Percentiles rank a stretch among this genome's conserved stretches.
These are phyloP conservation scores for Exocentrus adspersus DNA, from an alignment of 2,888 invertebrate genomes.

Conservation along the genomic window DNA sequence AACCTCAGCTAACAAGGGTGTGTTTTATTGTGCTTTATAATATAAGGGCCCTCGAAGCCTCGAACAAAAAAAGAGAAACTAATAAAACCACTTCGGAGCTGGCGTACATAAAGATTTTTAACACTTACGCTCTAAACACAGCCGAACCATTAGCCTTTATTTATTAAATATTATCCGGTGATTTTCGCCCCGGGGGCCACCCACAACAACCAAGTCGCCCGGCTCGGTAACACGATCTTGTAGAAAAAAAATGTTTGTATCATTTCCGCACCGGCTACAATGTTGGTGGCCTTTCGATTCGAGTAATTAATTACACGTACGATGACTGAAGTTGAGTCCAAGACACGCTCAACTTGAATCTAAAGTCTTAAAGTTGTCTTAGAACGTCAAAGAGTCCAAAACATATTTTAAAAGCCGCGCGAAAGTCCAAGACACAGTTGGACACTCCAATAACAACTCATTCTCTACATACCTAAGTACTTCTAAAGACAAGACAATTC, in stretches of 20 bases:
- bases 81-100: constrained; percentile 23
- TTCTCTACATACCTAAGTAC: too few relatives aligned
- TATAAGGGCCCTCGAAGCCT: background rate
- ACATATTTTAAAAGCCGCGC: too few relatives aligned
- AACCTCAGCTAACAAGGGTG: constrained; percentile 38
- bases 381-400: too few relatives aligned
- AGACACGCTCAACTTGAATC: background rate
- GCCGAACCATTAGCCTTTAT: constrained; percentile 12
- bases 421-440: too few relatives aligned
- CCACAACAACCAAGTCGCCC: too few relatives aligned
- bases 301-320: background rate
- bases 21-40: constrained; percentile 28
- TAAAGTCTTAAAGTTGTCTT: background rate
- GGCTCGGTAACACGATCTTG: too few relatives aligned
- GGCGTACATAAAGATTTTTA: constrained; percentile 21
- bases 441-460: too few relatives aligned
- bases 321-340: too few relatives aligned
- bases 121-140: constrained; percentile 20
- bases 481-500: too few relatives aligned
- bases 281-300: constrained; percentile 2
- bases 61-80: constrained; percentile 13
- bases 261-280: background rate
- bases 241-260: constrained; percentile 7
- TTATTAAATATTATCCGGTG: constrained; percentile 15
- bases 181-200: constrained; percentile 10